Evolutionary conservation across 2,113 vertebrate species (phyloP).

Genomic region (Tricholaema leucomelas): DNA sequence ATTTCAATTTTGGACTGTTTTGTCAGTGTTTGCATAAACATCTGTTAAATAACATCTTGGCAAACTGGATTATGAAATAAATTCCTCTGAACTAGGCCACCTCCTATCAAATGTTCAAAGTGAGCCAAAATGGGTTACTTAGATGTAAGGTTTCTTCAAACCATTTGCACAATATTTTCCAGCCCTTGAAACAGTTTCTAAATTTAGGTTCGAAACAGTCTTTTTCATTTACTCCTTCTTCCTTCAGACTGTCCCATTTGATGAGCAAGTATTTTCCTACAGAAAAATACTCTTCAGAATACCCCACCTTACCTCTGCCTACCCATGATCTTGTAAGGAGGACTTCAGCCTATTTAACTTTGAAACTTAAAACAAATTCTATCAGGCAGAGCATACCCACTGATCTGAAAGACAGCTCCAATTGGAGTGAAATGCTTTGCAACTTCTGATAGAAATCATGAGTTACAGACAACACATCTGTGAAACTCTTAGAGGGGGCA

Average conservation of each 20-base stretch:
- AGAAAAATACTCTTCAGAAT: neutral
- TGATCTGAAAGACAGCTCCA: neutral
- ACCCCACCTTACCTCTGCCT: neutral
- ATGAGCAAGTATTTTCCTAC: neutral
- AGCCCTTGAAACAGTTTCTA: neutral
- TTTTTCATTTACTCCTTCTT: slow-evolving; percentile 3
- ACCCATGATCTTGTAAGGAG: rapidly evolving
- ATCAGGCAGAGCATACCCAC: neutral
- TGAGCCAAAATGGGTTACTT: neutral
- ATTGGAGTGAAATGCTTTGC: neutral
- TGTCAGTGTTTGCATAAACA: neutral
- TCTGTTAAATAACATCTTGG: neutral
- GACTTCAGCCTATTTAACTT: neutral
- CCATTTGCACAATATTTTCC: neutral
- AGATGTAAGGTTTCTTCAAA: neutral
- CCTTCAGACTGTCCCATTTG: slow-evolving; percentile 9
- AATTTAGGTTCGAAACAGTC: neutral
- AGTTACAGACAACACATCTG: neutral
- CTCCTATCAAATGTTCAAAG: neutral
- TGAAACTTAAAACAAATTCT: neutral
- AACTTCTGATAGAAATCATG: neutral
- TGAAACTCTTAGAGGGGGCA: too few relatives aligned
- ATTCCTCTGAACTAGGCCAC: neutral
- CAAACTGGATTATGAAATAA: neutral
- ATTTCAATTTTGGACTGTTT: neutral